Evolutionary conservation across 92 coral and sea anemone species (phyloP).

Genomic region (Meandrina meandrites): DNA sequence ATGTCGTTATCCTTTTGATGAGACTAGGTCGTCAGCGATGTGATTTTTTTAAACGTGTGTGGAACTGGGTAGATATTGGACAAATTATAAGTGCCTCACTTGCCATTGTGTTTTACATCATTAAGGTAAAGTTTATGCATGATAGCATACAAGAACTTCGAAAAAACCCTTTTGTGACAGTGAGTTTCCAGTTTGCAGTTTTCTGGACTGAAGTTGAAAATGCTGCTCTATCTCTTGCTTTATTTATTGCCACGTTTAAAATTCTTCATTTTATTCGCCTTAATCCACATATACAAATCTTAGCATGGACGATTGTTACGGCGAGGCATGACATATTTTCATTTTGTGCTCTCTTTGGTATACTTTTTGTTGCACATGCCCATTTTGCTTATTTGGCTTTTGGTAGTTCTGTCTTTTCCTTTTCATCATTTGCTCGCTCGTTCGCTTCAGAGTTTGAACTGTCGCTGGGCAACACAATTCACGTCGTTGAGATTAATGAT

Average conservation of each 20-base stretch:
- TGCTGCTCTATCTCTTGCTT: conserved; percentile 43
- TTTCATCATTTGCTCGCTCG: conserved; percentile 28
- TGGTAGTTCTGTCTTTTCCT: conserved; percentile 31
- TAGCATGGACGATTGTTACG: conserved; percentile 36
- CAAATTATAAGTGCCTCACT: conserved; percentile 39
- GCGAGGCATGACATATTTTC: conserved; percentile 41
- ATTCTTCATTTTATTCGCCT: conserved; percentile 45
- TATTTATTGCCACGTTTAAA: conserved; percentile 49
- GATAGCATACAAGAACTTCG: conserved; percentile 31
- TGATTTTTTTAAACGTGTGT: conserved; percentile 13
- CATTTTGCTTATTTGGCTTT: conserved; percentile 40
- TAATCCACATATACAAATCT: conserved; percentile 49
- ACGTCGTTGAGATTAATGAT: conserved; percentile 17
- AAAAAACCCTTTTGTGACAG: conserved; percentile 48
- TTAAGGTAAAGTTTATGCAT: conserved; percentile 39
- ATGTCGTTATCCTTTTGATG: conserved; percentile 27
- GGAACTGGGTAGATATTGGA: conserved; percentile 52
- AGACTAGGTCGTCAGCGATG: conserved; percentile 31
- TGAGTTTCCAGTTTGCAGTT: conserved; percentile 48
- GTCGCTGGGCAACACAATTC: conserved; percentile 44
- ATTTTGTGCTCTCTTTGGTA: conserved; percentile 15
- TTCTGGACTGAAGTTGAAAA: conserved; percentile 50
- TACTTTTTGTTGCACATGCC: conserved; percentile 43
- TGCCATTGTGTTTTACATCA: conserved; percentile 43
- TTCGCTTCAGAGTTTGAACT: conserved; percentile 47